A percentile compares a stretch with the other conserved stretches of the same genome.
phyloP scores from a whole-genome alignment of 2,113 vertebrate species.

The Falco punctatus region DNA sequence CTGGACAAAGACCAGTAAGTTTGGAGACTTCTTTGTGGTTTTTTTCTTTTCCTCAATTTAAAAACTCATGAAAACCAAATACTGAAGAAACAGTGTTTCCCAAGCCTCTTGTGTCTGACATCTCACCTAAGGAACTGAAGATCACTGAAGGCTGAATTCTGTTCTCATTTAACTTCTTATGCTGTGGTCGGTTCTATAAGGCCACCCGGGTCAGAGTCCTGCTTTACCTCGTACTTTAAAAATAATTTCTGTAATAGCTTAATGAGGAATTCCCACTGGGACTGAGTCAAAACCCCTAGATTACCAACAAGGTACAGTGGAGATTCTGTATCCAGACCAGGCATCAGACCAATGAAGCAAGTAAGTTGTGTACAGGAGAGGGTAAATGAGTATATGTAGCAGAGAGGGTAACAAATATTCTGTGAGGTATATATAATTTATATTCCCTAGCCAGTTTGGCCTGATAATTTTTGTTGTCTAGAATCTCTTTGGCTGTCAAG shows the following conservation, averaged over 20 bases:
- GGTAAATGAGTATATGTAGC: neutral
- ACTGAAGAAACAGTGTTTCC: neutral
- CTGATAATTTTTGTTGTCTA: neutral
- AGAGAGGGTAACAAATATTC: neutral
- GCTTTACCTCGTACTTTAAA: neutral
- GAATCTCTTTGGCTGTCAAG: neutral
- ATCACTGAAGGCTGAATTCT: neutral
- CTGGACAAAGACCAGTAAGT: constrained; percentile 98
- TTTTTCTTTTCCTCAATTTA: neutral
- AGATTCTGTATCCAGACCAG: neutral
- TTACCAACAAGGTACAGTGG: neutral
- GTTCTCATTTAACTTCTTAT: neutral
- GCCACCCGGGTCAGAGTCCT: neutral
- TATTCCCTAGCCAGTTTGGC: neutral
- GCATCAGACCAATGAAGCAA: neutral
- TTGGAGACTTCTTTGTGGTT: neutral
- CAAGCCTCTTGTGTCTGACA: neutral
- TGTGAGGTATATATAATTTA: neutral
- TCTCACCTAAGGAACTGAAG: neutral
- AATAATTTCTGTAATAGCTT: neutral
- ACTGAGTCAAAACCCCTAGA: neutral
- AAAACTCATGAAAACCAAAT: neutral
- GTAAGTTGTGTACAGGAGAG: neutral
- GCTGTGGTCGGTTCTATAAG: neutral
- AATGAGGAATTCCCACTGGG: neutral